Evolutionary conservation across 92 coral and sea anemone genomes (phyloP).

Genomic region (Hydrozoanthus gracilis): DNA sequence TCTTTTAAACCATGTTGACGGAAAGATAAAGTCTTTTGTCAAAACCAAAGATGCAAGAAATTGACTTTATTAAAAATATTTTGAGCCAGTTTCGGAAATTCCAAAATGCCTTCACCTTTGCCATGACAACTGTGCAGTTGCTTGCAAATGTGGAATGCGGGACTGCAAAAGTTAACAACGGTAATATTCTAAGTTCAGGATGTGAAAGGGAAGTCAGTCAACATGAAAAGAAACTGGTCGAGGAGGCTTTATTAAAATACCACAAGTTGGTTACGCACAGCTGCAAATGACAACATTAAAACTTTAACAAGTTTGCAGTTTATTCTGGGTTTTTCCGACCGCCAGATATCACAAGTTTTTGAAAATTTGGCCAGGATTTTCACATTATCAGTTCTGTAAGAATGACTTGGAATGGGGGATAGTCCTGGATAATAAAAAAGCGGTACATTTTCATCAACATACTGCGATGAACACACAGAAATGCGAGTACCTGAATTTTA

Average conservation of each 20-base stretch:
- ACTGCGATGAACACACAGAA: constrained; percentile 13
- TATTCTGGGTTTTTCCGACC: constrained; percentile 70
- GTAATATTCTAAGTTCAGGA: not conserved
- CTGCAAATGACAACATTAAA: constrained; percentile 61
- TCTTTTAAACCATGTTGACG: constrained; percentile 57
- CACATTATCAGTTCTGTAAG: constrained; percentile 53
- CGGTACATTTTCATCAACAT: constrained; percentile 10
- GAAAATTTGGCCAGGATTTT: constrained; percentile 51
- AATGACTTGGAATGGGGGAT: constrained; percentile 53
- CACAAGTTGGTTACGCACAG: constrained; percentile 61
- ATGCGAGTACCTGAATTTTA: constrained; percentile 4
- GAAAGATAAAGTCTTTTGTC: constrained; percentile 53
- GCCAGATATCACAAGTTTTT: constrained; percentile 64
- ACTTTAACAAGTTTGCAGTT: constrained; percentile 60
- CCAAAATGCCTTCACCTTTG: constrained; percentile 47
- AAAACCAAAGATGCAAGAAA: constrained; percentile 62
- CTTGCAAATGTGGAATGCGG: constrained; percentile 54
- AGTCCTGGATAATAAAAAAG: constrained; percentile 37
- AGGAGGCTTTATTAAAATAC: constrained; percentile 48
- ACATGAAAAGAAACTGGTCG: constrained; percentile 38
- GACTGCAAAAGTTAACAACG: constrained; percentile 48
- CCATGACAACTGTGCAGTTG: constrained; percentile 62
- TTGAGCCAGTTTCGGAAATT: constrained; percentile 37
- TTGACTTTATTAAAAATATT: constrained; percentile 50
- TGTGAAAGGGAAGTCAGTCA: constrained; percentile 47